Conservation (phyloP, 2,113 vertebrate genomes). For the Apodemus speciosus region DNA sequence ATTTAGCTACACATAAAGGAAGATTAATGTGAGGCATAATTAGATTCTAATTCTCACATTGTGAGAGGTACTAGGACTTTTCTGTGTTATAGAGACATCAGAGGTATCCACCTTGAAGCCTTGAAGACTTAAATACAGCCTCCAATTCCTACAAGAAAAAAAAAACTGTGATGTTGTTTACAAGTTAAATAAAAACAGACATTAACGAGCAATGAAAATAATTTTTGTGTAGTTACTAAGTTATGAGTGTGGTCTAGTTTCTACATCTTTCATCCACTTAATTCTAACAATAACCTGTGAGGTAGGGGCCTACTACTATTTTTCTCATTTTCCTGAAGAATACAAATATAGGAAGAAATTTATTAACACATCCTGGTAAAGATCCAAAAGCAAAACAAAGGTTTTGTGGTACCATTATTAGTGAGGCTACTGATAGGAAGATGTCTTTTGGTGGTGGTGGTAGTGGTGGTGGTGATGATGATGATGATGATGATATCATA, state of each 20-base stretch:
- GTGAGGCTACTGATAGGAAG: background rate
- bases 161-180: background rate
- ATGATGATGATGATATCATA: no score
- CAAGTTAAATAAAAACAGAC: background rate
- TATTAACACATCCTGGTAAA: background rate
- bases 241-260: background rate
- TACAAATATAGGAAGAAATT: background rate
- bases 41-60: background rate
- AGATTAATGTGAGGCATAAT: background rate
- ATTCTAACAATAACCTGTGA: background rate
- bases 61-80: background rate
- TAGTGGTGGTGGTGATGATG: no score
- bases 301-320: background rate
- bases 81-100: background rate
- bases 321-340: background rate
- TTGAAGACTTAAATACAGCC: background rate
- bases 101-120: background rate
- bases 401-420: background rate
- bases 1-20: background rate
- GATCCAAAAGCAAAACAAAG: background rate
- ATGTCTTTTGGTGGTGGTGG: background rate
- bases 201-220: background rate
- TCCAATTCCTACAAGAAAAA: background rate
- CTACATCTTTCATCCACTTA: background rate
- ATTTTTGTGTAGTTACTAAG: background rate